Evolutionary conservation across 2,888 invertebrate species (phyloP).

Genomic region (Diloba caeruleocephala): DNA sequence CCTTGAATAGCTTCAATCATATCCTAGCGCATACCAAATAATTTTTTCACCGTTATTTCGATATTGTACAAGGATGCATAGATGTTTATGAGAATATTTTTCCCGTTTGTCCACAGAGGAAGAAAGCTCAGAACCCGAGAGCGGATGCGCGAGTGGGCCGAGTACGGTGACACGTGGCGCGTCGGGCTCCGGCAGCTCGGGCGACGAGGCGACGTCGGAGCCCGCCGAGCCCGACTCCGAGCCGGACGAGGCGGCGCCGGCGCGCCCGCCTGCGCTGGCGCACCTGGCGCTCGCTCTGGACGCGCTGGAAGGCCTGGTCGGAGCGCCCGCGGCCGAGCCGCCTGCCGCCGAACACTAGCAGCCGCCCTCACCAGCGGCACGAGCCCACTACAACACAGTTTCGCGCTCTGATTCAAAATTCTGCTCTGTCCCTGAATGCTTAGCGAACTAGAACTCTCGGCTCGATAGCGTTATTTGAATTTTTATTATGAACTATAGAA

Average conservation of each 20-base stretch:
- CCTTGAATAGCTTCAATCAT: no score
- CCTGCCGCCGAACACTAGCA: slow-evolving; percentile 44
- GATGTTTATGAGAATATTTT: no score
- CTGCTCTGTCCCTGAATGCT: background rate
- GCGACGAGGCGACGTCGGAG: slow-evolving; percentile 50
- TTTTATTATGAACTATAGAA: slow-evolving; percentile 20
- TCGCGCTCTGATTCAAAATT: background rate
- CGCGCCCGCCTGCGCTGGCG: slow-evolving; percentile 47
- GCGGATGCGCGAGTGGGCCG: slow-evolving; percentile 40
- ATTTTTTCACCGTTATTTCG: no score
- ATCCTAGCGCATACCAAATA: no score
- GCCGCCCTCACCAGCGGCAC: slow-evolving; percentile 10
- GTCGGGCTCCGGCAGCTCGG: slow-evolving; percentile 47
- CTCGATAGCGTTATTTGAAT: slow-evolving; percentile 8
- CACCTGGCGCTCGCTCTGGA: slow-evolving; percentile 60
- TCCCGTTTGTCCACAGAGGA: slow-evolving; percentile 64
- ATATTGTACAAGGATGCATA: no score
- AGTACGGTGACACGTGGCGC: slow-evolving; percentile 50
- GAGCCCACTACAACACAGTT: background rate
- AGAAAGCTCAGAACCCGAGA: slow-evolving; percentile 69
- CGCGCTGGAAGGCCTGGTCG: slow-evolving; percentile 54
- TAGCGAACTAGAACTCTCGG: background rate
- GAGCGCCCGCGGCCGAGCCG: slow-evolving; percentile 19
- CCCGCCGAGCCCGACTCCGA: slow-evolving; percentile 31
- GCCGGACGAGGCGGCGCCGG: slow-evolving; percentile 39